Evolutionary conservation across 1,140 invertebrate genomes (phyloP), one percentile per base, ranked within the genome.

Genomic region (Diorhabda elongata): DNA sequence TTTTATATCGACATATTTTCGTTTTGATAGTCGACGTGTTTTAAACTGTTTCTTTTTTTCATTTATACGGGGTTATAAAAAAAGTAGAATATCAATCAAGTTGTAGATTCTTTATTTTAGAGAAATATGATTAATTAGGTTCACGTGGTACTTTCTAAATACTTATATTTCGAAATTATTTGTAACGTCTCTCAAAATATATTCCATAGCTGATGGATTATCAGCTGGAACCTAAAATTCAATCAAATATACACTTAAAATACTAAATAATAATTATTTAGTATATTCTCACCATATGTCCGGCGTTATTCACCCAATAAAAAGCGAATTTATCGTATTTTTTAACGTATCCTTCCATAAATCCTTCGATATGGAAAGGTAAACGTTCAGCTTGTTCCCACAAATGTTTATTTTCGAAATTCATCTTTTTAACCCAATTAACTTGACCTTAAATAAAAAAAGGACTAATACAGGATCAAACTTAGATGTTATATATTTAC

Each of bases 371-470:
- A 45, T 11, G 9, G 26, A 77, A 66, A 11, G 63, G 59, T 3
- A 41, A 8, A 59, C 70, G 71, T 2, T 41, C n/a, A 42, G 68
- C 61, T 1, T 7, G 41, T 47, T 44, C 61, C 74, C 76, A 77
- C 45, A 6, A 5, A 6, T 52, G 5, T 26, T 63, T 58, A 41
- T 62, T 67, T 84, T 79, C 78, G 88, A 88, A 95, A 41, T 87
- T 81, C 69, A 93, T 82, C 9, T 84, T 83, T 58, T 91, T 85
- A 3, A 93, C 87, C 92, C 92, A 95, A 6, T 84, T 78, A 42
- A 88, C 80, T 65, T 88, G 89, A 6, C 88, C 87, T 87, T 69
- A n/a, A 78, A 81, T 64, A 7, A 61, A 45, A 71, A 56, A 8
- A 42, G 47, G 5, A n/a, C 45, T 52, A 52, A 52, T 6, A 9